Evolutionary conservation across 2,888 invertebrate genomes (phyloP), one percentile per base, ranked within the genome.

Genomic region (Drosophila demipolita): DNA sequence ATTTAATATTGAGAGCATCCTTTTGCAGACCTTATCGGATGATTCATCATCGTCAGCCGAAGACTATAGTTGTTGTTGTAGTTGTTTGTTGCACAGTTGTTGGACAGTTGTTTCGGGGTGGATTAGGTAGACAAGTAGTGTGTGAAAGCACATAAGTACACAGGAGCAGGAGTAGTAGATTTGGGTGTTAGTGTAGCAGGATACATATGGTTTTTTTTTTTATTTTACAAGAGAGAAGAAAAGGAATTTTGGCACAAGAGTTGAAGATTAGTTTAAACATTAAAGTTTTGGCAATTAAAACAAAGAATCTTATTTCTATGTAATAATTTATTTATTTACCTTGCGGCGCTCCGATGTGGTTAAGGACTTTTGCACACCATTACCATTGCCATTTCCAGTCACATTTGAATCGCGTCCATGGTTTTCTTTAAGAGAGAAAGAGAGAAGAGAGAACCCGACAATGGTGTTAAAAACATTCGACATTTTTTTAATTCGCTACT

Each of bases 271-370:
- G 82, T 55, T 20, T 36, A 36, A 54, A 54, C 33, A 26, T 66
- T 20, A 38, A 42, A 62, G 69, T 38, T 26, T 40, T 45, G 33
- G 35, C 58, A 58, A 59, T 35, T 5, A 58, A 20, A 54, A 36
- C 48, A 29, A 20, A 42, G 33, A 36, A 23, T 29, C 7, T 33
- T 29, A 2, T 36, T 26, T 35, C 11, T 9, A n/a, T 42, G 4
- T 15, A 29, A 49, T 38, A 15, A n/a, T 15, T 12, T 12, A 26
- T 33, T 1, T 15, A 66, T 66, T 89, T 83, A 96, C 92, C 93
- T 96, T 96, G 82, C 97, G 94, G n/a, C 97, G 94, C 89, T 97
- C 97, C 0, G 97, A 96, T 0, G 97, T 97, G 83, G 96, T 96
- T 1, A 97, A 95, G 0, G 96, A 96, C 92, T 96, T 96, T 61